Conservation (phyloP, 2,888 invertebrate genomes). For the Trilocha varians region DNA sequence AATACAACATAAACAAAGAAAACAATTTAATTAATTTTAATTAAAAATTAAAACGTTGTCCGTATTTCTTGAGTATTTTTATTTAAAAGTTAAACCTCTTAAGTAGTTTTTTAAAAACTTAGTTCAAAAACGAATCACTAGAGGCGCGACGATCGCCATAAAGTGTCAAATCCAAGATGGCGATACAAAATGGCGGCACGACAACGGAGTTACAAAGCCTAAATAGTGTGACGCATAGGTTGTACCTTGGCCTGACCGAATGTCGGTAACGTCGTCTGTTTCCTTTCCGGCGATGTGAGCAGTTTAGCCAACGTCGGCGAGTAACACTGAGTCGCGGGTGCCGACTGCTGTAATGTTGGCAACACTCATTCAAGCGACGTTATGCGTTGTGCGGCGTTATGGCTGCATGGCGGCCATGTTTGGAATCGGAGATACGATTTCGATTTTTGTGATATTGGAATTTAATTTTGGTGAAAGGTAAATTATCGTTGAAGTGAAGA, state of each 20-base stretch:
- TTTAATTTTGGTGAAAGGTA: too few species aligned
- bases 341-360: slow-evolving; percentile 71
- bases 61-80: too few species aligned
- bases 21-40: too few species aligned
- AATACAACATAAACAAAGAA: too few species aligned
- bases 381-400: background rate
- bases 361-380: slow-evolving; percentile 63
- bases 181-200: background rate
- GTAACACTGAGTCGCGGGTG: slow-evolving; percentile 75
- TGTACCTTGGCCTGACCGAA: slow-evolving; percentile 74
- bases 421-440: too few species aligned
- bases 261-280: slow-evolving; percentile 61
- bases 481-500: too few species aligned
- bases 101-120: too few species aligned
- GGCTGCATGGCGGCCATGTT: background rate
- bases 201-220: slow-evolving; percentile 18
- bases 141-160: background rate
- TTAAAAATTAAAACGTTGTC: too few species aligned
- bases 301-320: slow-evolving; percentile 87
- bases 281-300: slow-evolving; percentile 78
- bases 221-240: slow-evolving; percentile 16
- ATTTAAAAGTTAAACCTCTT: too few species aligned
- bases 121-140: background rate
- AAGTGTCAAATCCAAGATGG: too few species aligned
- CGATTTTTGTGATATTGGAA: too few species aligned